Conservation (phyloP, 1,140 invertebrate genomes). For the Metopolophium dirhodum region DNA sequence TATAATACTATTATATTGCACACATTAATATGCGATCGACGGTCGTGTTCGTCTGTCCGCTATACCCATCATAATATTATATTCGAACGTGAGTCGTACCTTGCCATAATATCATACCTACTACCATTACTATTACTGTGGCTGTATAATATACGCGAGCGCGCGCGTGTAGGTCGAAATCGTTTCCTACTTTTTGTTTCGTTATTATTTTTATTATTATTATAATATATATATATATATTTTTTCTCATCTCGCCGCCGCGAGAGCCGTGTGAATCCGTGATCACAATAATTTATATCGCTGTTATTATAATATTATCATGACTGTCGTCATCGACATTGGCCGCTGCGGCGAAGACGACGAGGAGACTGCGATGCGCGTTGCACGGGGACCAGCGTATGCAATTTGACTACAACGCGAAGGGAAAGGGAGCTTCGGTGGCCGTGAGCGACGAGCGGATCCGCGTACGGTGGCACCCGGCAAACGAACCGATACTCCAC, state of each 20-base stretch:
- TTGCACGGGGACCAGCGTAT: constrained; percentile 22
- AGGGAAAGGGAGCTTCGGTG: constrained; percentile 26
- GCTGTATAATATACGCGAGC: neutral
- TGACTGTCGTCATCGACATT: neutral
- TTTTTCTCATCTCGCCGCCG: neutral
- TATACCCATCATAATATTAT: too few relatives aligned
- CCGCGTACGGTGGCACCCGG: constrained; percentile 10
- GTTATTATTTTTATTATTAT: neutral
- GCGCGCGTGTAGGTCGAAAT: neutral
- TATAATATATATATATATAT: neutral
- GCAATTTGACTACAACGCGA: constrained; percentile 13
- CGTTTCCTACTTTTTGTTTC: neutral
- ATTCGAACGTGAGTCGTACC: neutral
- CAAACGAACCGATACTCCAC: constrained; percentile 11
- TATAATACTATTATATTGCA: too few relatives aligned
- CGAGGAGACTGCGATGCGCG: neutral
- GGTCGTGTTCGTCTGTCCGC: neutral
- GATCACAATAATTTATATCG: neutral
- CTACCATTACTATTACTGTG: neutral
- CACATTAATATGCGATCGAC: too few relatives aligned
- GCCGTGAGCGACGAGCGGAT: constrained; percentile 17
- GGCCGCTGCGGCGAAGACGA: too few relatives aligned
- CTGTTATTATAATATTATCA: neutral
- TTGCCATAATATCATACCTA: neutral
- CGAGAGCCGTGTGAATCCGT: constrained; percentile 1